Evolutionary conservation across 2,888 invertebrate genomes (phyloP), one percentile per base, ranked within the genome.

Genomic region (Lithosia quadra): DNA sequence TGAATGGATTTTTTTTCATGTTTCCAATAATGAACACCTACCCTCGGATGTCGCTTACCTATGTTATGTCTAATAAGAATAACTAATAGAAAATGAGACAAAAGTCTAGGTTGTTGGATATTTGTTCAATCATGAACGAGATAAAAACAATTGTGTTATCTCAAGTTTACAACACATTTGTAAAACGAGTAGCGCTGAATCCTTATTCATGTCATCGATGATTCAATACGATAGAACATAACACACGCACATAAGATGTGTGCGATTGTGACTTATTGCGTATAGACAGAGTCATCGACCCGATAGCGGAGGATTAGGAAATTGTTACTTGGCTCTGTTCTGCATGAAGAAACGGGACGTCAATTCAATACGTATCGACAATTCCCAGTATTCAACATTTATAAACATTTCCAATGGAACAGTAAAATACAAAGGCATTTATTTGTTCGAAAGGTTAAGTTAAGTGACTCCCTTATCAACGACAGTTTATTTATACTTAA

Each of bases 271-370:
- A 86, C 86, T 87, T 89, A 87, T 82, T 82, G 76, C 75, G 53
- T 34, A 81, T 82, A 72, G 76, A 84, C 73, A 82, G 83, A 89
- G 93, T 92, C 94, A 91, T 90, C 87, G 92, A 92, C 92, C 93
- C 83, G 83, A 81, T 82, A 82, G 82, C 84, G 72, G 73, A 80
- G 76, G 79, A 87, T 89, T 91, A 90, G 89, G 89, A 90, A 91
- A 89, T 88, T 79, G 88, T 89, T 86, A 89, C 85, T 86, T 86
- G 73, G 79, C 85, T 85, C 82, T 82, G 82, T 84, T 83, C 84
- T 84, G 83, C 77, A 74, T 80, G 80, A 86, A 79, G 80, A 82
- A 76, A 78, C 81, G 78, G 78, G 77, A 80, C 77, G 80, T 83
- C 76, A 75, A 78, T 76, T 75, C 65, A 73, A 72, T 74, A 71